Percentiles rank a stretch among this genome's conserved stretches.
Evolutionary conservation across 2,888 invertebrate genomes (phyloP).

Genomic region (Oscheius sp.): DNA sequence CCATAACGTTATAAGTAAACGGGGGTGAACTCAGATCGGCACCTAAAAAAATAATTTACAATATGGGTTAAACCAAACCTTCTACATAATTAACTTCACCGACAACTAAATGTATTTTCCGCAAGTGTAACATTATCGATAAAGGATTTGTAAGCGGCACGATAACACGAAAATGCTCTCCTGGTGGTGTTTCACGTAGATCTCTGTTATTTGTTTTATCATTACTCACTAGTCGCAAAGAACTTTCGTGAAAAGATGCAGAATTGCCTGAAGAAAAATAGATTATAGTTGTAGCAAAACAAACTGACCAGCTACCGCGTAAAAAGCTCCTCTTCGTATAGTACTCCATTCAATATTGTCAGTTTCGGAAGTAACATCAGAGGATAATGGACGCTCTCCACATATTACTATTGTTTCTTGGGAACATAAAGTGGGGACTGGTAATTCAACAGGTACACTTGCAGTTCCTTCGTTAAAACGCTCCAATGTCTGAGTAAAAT

Average conservation of each 20-base stretch:
- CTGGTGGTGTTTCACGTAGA: conserved; percentile 59
- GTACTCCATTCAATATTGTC: conserved; percentile 49
- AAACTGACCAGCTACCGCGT: conserved; percentile 48
- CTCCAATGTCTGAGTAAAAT: conserved; percentile 15
- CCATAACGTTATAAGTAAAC: not conserved
- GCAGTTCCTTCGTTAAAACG: not conserved
- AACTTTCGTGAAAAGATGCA: conserved; percentile 1
- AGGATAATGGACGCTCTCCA: conserved; percentile 55
- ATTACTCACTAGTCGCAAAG: conserved; percentile 50
- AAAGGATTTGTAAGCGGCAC: conserved; percentile 61
- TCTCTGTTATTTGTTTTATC: conserved; percentile 58
- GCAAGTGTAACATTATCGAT: conserved; percentile 46
- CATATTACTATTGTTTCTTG: conserved; percentile 43
- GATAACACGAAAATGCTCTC: conserved; percentile 59
- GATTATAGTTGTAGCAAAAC: no score
- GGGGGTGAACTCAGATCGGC: not conserved
- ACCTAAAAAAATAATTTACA: not conserved
- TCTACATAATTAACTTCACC: not conserved
- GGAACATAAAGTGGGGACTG: conserved; percentile 27
- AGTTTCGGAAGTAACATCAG: conserved; percentile 37
- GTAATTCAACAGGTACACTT: conserved; percentile 9
- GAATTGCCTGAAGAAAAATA: conserved; percentile 24
- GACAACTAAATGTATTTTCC: conserved; percentile 49
- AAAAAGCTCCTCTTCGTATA: conserved; percentile 60
- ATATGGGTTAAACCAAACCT: not conserved